Base-by-base conservation (phyloP, 2,113 vertebrate genomes). In the Eurystomus gularis region DNA sequence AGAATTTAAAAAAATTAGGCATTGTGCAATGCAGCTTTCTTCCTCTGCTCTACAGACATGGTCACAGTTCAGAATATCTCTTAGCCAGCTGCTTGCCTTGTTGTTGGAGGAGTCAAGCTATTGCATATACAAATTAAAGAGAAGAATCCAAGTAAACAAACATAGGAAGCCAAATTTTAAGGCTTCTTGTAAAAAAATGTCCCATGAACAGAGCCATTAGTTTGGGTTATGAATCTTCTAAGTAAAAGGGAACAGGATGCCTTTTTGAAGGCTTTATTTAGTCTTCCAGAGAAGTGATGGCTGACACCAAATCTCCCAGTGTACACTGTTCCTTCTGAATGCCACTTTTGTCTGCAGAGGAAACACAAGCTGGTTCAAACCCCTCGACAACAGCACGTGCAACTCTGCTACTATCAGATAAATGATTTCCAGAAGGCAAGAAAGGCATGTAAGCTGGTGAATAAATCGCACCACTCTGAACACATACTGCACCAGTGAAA, bases 351-450 rank as follows among this genome's bases (percentile, higher is more conserved):
- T 76, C 79, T 90, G 85, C 49, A 89, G 44, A 37, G 16, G 44
- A 85, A 91, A 82, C 39, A 79, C 39, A 76, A 93, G 26, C 10
- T 49, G 85, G 29, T 71, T 90, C 79, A 92, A 92, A 71, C 37
- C 42, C 16, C 65, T 65, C 79, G 61, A 82, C 16, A n/a, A 42
- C 0, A 85, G 64, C 24, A 52, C 4, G 4, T 7, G 35, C 64
- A 82, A 95, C 52, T 75, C 49, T 72, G 29, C 44, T 80, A 35
- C 31, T 65, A 76, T 61, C 78, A 90, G 85, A 85, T 23, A 65
- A 14, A 35, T 3, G 0, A 18, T 28, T 88, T 94, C 83, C 77
- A 81, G 69, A 81, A 70, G 89, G 64, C 60, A 88, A 73, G 55
- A 81, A 68, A 86, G 29, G 40, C 2, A 0, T 1, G 17, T 18